Evolutionary conservation across 30 jellyfish, hydroid and myxozoan genomes (phyloP), one percentile per base, ranked within the genome.

Genomic region (Aurelia coerulea): DNA sequence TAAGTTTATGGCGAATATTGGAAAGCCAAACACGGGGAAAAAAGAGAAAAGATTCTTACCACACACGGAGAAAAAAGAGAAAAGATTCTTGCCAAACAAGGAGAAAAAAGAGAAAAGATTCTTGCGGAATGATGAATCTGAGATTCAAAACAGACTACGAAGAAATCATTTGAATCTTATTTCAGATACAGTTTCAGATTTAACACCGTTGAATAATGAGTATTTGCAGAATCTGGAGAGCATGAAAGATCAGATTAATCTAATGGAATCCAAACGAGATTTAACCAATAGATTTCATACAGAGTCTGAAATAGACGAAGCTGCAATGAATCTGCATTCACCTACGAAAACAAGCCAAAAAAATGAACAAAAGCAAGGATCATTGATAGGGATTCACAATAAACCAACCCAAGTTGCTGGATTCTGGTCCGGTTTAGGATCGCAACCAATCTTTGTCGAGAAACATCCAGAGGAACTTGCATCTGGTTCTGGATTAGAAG

Each of bases 351-450:
- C 15, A 46, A 46, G 12, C 56, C 14, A 46, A 46, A 1, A 2
- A 46, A 37, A 37, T 37, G 14, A 46, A 9, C 56, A 7, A 14
- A 9, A 46, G 8, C 56, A 46, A 46, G 56, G 56, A 46, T 37
- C 76, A 13, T 33, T 68, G 63, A 86, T 86, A 37, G 93, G 93
- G 16, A 84, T 71, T 14, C 75, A 17, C 59, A 81, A 91, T 17
- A 83, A 90, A 73, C 87, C 91, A 31, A 85, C 89, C 23, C 79
- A 80, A 50, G 90, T 89, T 31, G 39, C 94, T 37, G 98, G 98
- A 62, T 70, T 76, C 51, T 95, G 99, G 99, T 82, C 97, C 7
- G 99, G 97, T 15, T 66, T 95, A 11, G 99, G 99, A 50, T 85
- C 99, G 14, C 39, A 80, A 15, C 99, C 99, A 56, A 91, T 90